Conservation (phyloP, 1,140 invertebrate species). For the Drosophila elegans region DNA sequence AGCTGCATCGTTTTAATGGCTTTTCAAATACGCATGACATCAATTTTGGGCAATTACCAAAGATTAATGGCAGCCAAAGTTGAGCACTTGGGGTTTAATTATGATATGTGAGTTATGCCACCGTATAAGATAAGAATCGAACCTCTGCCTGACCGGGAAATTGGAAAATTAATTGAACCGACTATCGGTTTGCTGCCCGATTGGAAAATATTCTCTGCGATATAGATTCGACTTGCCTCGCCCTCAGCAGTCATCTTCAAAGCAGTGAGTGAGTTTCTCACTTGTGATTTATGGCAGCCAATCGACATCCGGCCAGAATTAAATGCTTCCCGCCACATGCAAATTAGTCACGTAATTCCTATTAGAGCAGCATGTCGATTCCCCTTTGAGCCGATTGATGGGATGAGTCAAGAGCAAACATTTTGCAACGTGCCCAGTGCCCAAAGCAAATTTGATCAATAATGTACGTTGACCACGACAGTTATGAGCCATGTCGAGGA, state of each 20-base stretch:
- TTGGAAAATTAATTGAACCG: conserved; percentile 44
- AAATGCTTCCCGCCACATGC: conserved; percentile 28
- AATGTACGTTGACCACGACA: conserved; percentile 1
- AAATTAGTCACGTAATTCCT: conserved; percentile 78
- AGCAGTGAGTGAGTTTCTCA: conserved; percentile 19
- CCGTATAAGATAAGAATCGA: conserved; percentile 41
- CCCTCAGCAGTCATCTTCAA: conserved; percentile 1
- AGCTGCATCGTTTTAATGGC: conserved; percentile 56
- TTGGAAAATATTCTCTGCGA: conserved; percentile 4
- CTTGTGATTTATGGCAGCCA: conserved; percentile 53
- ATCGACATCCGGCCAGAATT: conserved; percentile 56
- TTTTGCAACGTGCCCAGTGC: conserved; percentile 44
- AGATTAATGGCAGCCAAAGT: conserved; percentile 71
- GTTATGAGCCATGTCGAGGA: not conserved
- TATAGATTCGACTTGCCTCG: not conserved
- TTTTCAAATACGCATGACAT: conserved; percentile 83
- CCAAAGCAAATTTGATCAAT: conserved; percentile 29
- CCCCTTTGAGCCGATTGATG: conserved; percentile 9
- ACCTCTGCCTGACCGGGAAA: conserved; percentile 41
- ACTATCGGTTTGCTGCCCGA: conserved; percentile 14
- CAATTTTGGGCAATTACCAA: conserved; percentile 76
- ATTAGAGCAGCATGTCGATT: conserved; percentile 62
- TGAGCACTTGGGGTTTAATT: conserved; percentile 61
- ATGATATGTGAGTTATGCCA: conserved; percentile 54
- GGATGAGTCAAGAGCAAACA: conserved; percentile 60